Conservation (phyloP, 1,140 invertebrate species). For the Araneus ventricosus region DNA sequence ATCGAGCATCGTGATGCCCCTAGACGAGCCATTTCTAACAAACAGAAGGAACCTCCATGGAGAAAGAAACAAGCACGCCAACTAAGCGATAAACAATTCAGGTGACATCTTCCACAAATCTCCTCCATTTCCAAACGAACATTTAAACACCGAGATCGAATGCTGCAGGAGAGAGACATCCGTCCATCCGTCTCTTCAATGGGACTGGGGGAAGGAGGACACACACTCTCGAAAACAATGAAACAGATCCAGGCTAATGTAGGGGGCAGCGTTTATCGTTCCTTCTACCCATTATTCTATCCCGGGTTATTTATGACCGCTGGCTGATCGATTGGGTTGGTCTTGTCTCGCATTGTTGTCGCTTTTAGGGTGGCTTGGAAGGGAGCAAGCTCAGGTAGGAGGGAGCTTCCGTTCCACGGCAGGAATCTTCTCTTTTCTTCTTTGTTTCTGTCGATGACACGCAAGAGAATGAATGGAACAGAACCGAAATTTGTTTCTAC, state of each 20-base stretch:
- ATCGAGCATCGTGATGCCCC: too few species aligned
- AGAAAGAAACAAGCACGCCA: too few species aligned
- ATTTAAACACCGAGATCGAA: too few species aligned
- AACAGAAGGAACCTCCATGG: too few species aligned
- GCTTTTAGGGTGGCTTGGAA: neutral
- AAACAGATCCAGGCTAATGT: conserved; percentile 60
- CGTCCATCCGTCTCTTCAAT: neutral
- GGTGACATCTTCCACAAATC: too few species aligned
- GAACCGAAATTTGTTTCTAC: neutral
- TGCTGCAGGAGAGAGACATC: too few species aligned
- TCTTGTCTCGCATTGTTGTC: neutral
- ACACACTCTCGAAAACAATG: conserved; percentile 20
- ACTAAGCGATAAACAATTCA: too few species aligned
- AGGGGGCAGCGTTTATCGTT: conserved; percentile 14
- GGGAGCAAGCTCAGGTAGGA: neutral
- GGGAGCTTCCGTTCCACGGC: neutral
- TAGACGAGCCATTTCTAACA: too few species aligned
- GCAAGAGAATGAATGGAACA: neutral
- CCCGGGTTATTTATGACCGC: neutral
- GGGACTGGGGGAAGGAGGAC: neutral
- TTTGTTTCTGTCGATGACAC: neutral
- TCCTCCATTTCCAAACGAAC: too few species aligned
- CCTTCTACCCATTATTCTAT: conserved; percentile 22
- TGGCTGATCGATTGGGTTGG: neutral
- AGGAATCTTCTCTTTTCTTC: neutral